These are phyloP conservation scores for Micrastur ruficollis DNA, from an alignment of 2,797 vertebrate genomes.

Conservation along the genomic window DNA sequence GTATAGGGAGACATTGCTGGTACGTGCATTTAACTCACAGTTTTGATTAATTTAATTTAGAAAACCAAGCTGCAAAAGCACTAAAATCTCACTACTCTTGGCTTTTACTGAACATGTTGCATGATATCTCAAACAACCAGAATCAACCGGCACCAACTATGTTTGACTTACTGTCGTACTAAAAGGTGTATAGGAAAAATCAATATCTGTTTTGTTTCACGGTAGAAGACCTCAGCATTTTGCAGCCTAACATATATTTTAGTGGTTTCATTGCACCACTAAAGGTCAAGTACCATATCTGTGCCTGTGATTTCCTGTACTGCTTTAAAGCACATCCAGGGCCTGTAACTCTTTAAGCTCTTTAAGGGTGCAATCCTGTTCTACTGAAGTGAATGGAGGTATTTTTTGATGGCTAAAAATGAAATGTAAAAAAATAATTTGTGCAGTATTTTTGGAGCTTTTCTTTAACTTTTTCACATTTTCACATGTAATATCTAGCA, in stretches of 20 bases:
- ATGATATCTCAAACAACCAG: neutral
- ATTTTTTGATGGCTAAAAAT: neutral
- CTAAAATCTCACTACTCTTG: neutral
- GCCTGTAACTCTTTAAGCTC: constrained; percentile 39
- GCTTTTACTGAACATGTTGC: neutral
- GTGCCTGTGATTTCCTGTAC: constrained; percentile 53
- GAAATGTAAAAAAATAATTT: neutral
- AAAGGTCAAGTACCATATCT: constrained; percentile 51
- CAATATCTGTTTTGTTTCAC: constrained; percentile 62
- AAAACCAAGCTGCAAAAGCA: neutral
- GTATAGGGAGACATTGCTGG: neutral
- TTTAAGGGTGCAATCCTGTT: neutral
- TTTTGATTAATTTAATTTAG: neutral
- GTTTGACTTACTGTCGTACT: constrained; percentile 45
- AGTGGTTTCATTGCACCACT: constrained; percentile 33
- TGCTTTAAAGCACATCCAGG: constrained; percentile 41
- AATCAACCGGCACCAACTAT: constrained; percentile 3
- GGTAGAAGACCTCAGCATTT: constrained; percentile 38
- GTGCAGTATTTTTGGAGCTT: neutral
- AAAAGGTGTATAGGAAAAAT: constrained; percentile 47
- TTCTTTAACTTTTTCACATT: neutral
- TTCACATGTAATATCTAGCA: neutral
- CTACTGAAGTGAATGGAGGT: neutral
- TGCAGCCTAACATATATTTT: constrained; percentile 54
- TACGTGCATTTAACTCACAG: neutral